Percentiles rank a stretch among this genome's conserved stretches.
Conservation (phyloP, 2,888 invertebrate genomes). For the Nemotelus pantherinus region DNA sequence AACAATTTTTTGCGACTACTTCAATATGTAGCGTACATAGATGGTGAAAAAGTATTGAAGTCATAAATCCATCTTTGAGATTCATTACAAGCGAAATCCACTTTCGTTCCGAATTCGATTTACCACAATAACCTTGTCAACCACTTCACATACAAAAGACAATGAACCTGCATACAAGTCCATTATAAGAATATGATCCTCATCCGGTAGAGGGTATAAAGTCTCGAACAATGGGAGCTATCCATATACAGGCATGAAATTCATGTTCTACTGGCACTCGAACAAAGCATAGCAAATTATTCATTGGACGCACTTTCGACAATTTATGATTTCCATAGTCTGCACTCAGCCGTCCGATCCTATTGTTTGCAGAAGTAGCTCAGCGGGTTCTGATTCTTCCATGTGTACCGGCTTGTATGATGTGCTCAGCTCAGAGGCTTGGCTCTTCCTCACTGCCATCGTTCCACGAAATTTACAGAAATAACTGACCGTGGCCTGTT, state of each 20-base stretch:
- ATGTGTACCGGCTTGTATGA: no score
- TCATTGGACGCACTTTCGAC: slow-evolving; percentile 35
- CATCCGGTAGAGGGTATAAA: background rate
- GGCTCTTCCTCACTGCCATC: background rate
- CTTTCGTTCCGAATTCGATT: background rate
- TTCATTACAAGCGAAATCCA: background rate
- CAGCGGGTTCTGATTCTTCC: no score
- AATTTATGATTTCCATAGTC: slow-evolving; percentile 34
- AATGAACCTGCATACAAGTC: slow-evolving; percentile 10
- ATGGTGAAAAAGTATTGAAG: background rate
- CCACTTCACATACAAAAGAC: background rate
- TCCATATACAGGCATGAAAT: background rate
- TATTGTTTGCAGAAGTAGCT: background rate
- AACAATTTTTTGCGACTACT: no score
- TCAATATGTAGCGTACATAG: no score
- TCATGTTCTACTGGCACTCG: slow-evolving; percentile 10
- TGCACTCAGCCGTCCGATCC: slow-evolving; percentile 6
- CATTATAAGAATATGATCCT: slow-evolving; percentile 33
- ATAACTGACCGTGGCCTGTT: slow-evolving; percentile 32
- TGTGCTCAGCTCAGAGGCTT: background rate
- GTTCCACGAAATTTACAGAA: slow-evolving; percentile 34
- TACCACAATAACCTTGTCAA: background rate
- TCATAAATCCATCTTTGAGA: background rate
- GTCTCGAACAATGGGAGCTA: slow-evolving; percentile 15
- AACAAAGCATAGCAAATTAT: slow-evolving; percentile 23